These are phyloP conservation scores for Tachina grossa DNA, from an alignment of 2,888 invertebrate species.

Conservation along the genomic window DNA sequence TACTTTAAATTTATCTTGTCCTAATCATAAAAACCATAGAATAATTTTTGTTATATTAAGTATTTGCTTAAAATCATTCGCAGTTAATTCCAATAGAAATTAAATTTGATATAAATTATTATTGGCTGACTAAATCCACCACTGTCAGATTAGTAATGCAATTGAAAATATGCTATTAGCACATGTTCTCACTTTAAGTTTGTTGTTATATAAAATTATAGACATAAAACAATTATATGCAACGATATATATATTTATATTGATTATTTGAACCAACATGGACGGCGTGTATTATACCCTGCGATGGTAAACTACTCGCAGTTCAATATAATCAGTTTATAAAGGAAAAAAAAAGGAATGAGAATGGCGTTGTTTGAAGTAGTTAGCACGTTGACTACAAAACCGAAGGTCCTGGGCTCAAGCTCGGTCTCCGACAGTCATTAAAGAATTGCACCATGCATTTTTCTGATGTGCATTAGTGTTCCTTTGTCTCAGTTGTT, in stretches of 20 bases:
- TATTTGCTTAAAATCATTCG: conserved; percentile 12
- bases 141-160: not conserved
- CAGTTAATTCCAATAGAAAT: conserved; percentile 31
- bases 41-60: conserved; percentile 1
- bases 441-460: too few relatives aligned
- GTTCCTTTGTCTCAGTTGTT: too few relatives aligned
- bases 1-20: not conserved
- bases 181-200: conserved; percentile 14
- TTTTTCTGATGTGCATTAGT: too few relatives aligned
- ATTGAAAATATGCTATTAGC: conserved; percentile 17
- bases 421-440: too few relatives aligned
- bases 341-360: too few relatives aligned
- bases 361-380: too few relatives aligned
- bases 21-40: not conserved
- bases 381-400: too few relatives aligned
- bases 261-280: not conserved
- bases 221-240: not conserved
- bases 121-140: conserved; percentile 15
- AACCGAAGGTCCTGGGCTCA: too few relatives aligned
- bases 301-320: too few relatives aligned
- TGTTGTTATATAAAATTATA: not conserved
- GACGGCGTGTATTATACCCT: not conserved
- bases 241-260: not conserved
- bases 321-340: too few relatives aligned
- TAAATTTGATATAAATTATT: conserved; percentile 48